Evolutionary conservation across 1,140 invertebrate genomes (phyloP).

Genomic region (Galleria mellonella): DNA sequence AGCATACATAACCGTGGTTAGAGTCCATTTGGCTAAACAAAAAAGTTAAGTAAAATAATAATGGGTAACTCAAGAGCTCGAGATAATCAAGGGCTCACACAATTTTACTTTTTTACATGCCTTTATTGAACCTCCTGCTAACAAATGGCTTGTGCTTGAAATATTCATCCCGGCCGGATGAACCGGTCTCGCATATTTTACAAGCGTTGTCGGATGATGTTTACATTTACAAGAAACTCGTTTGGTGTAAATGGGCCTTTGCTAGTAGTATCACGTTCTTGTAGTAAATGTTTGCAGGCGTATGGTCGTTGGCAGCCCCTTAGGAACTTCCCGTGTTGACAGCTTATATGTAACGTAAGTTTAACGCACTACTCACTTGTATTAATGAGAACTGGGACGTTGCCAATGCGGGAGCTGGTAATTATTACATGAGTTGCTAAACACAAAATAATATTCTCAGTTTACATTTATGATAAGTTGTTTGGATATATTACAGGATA

Average conservation of each 20-base stretch:
- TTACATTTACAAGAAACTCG: not conserved
- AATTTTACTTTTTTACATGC: not conserved
- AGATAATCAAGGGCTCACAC: too few relatives aligned
- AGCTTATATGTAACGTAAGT: constrained; percentile 2
- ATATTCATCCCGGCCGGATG: not conserved
- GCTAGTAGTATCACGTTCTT: not conserved
- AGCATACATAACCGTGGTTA: too few relatives aligned
- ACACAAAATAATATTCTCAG: too few relatives aligned
- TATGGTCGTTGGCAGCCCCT: not conserved
- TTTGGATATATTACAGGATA: not conserved
- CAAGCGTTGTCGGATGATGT: too few relatives aligned
- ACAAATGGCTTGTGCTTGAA: not conserved
- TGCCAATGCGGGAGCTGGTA: not conserved
- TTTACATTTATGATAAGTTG: not conserved
- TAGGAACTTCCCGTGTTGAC: constrained; percentile 2
- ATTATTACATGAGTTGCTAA: too few relatives aligned
- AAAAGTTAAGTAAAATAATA: too few relatives aligned
- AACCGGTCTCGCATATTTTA: not conserved
- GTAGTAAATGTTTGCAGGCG: constrained; percentile 1
- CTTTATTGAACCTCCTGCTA: not conserved
- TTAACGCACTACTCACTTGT: constrained; percentile 5
- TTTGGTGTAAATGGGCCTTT: not conserved
- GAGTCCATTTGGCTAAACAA: too few relatives aligned
- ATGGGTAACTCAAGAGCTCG: too few relatives aligned
- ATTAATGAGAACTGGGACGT: constrained; percentile 12